phyloP scores from a whole-genome alignment of 2,888 invertebrate species.

The Brachylomia viminalis region DNA sequence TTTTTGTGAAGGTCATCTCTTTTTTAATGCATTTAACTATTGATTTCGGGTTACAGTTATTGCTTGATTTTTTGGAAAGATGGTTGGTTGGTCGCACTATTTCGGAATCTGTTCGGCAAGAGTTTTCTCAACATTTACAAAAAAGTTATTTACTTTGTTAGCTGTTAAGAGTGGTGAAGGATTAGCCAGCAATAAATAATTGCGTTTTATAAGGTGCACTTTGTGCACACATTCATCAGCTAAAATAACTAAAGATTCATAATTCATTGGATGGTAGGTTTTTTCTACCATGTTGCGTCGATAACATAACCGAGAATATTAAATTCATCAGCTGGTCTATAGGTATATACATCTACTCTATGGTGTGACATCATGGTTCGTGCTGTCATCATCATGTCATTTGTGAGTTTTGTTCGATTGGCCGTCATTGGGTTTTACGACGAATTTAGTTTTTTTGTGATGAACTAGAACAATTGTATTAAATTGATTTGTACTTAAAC shows the following conservation, averaged over 20 bases:
- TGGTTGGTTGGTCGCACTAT: not conserved
- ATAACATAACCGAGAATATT: slow-evolving; percentile 33
- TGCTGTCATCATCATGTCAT: slow-evolving; percentile 62
- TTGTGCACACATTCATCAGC: not conserved
- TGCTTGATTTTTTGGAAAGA: no score
- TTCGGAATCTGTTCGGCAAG: not conserved
- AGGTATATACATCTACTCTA: slow-evolving; percentile 49
- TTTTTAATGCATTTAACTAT: no score
- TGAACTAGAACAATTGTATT: slow-evolving; percentile 78
- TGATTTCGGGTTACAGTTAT: no score
- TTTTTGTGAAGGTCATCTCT: no score
- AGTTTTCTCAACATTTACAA: not conserved
- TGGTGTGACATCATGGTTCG: slow-evolving; percentile 67
- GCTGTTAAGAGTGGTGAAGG: not conserved
- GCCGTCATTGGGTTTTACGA: slow-evolving; percentile 79
- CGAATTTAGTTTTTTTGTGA: slow-evolving; percentile 78
- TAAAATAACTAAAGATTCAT: not conserved
- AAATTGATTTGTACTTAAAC: slow-evolving; percentile 67
- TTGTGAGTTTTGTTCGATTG: slow-evolving; percentile 76
- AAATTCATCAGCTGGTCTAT: slow-evolving; percentile 61
- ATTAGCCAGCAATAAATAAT: not conserved
- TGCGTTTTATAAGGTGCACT: no score
- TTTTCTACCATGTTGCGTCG: slow-evolving; percentile 18
- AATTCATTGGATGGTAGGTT: slow-evolving; percentile 17
- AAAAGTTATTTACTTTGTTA: no score